phyloP scores from a whole-genome alignment of 2,113 vertebrate species.

The Solenodon paradoxus region DNA sequence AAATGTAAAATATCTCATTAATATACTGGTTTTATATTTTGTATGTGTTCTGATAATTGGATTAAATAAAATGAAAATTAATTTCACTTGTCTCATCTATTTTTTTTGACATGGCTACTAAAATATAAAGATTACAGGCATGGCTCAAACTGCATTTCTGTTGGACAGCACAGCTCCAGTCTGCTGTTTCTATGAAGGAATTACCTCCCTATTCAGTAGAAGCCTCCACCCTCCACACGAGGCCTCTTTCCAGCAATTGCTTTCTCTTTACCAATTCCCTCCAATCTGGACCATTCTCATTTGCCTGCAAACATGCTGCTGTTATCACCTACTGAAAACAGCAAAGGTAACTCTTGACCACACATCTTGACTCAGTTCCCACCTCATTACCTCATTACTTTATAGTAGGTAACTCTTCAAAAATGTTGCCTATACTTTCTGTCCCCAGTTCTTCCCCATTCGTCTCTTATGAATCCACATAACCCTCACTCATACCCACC shows the following conservation, averaged over 20 bases:
- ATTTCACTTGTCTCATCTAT: background rate
- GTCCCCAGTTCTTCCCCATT: background rate
- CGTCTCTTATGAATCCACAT: background rate
- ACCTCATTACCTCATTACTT: background rate
- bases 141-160: background rate
- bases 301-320: background rate
- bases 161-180: accelerated
- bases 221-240: background rate
- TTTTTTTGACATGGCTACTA: background rate
- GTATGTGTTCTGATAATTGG: background rate
- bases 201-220: background rate
- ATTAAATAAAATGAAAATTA: background rate
- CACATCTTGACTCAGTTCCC: background rate
- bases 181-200: background rate
- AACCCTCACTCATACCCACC: background rate
- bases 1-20: too few relatives aligned
- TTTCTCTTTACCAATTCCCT: background rate
- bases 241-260: background rate
- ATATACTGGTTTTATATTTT: background rate
- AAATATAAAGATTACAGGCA: background rate
- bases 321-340: background rate
- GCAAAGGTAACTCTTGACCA: background rate
- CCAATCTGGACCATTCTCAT: background rate
- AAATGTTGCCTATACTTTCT: background rate
- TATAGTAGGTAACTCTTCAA: background rate